phyloP scores from a whole-genome alignment of 1,140 invertebrate genomes.

The Trichonephila clavata region DNA sequence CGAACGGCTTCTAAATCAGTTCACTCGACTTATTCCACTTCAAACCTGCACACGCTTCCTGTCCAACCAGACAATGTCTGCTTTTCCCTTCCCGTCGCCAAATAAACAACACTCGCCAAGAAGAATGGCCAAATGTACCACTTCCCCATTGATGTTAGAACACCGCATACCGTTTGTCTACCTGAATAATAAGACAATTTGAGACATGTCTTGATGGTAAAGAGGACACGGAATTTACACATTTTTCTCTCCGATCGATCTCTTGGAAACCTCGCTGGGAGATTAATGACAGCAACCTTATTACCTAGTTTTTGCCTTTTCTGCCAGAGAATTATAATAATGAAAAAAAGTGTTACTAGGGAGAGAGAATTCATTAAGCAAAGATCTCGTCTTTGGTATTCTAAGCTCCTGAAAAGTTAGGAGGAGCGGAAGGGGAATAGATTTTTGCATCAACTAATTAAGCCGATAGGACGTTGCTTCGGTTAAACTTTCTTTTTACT shows the following conservation, averaged over 20 bases:
- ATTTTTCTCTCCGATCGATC: background rate
- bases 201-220: background rate
- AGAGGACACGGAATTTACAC: background rate
- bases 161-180: background rate
- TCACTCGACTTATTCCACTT: background rate
- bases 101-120: background rate
- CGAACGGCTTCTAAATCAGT: no score
- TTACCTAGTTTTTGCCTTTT: constrained; percentile 22
- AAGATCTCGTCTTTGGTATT: background rate
- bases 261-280: background rate
- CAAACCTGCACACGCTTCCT: background rate
- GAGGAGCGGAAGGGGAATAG: background rate
- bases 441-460: background rate
- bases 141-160: background rate
- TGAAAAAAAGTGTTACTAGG: no score
- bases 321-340: background rate
- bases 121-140: background rate
- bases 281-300: constrained; percentile 15
- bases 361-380: background rate
- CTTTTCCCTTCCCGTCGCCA: background rate
- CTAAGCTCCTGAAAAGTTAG: background rate
- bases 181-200: background rate
- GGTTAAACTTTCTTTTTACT: background rate
- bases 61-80: background rate
- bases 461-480: background rate